A percentile compares a stretch with the other conserved stretches of the same genome.
These are phyloP conservation scores for Spizaetus ornatus DNA, from an alignment of 2,113 vertebrate genomes.

Conservation along the genomic window DNA sequence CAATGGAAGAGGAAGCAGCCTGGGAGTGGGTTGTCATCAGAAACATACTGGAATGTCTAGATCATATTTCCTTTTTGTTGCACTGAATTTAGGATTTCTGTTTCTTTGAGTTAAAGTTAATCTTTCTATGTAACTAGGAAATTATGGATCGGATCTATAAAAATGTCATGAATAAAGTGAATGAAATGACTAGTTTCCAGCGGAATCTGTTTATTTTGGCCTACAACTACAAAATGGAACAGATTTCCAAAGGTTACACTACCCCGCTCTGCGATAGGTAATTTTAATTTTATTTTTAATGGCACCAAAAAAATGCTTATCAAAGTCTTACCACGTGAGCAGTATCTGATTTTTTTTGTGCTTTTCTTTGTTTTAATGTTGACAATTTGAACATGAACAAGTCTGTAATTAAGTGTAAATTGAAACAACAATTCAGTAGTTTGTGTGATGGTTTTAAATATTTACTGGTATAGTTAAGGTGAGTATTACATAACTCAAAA, in stretches of 20 bases:
- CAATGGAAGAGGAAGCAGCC: neutral
- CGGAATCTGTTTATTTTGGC: constrained; percentile 88
- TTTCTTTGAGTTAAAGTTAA: neutral
- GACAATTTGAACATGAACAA: neutral
- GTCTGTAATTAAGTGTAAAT: neutral
- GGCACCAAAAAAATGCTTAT: neutral
- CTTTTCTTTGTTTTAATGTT: neutral
- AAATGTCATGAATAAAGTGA: constrained; percentile 92
- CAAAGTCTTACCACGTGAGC: neutral
- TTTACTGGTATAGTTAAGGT: neutral
- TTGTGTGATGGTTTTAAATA: neutral
- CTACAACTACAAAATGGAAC: constrained; percentile 98
- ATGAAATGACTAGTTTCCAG: constrained; percentile 88
- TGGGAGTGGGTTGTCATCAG: neutral
- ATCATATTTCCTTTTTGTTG: neutral
- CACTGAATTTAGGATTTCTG: neutral
- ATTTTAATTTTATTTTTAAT: neutral
- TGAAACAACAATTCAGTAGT: neutral
- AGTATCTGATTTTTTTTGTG: neutral
- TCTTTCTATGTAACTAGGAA: constrained; percentile 76
- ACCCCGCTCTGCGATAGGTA: constrained; percentile 92
- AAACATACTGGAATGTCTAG: neutral
- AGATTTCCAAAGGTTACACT: constrained; percentile 83
- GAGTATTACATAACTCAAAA: neutral
- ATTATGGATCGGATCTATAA: constrained; percentile 98